phyloP scores from a whole-genome alignment of 1,140 invertebrate genomes.

The Leptonema lineaticorne region DNA sequence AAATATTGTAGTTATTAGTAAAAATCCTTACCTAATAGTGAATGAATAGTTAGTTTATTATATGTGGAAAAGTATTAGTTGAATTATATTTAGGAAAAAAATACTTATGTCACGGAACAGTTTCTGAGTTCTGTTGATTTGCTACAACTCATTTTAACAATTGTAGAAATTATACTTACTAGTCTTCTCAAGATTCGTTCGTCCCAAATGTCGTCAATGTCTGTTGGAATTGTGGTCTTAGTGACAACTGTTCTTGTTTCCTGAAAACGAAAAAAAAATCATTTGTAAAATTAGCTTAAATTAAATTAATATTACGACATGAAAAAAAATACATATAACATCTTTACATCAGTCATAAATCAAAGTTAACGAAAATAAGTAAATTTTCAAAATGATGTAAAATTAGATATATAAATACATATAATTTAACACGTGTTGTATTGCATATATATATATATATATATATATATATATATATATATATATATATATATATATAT shows the following conservation, averaged over 20 bases:
- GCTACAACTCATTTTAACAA: not conserved
- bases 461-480: no score
- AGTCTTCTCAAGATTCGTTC: conserved; percentile 67
- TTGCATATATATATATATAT: no score
- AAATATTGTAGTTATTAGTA: no score
- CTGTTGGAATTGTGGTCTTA: conserved; percentile 53
- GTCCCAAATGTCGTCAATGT: conserved; percentile 72
- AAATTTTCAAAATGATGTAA: not conserved
- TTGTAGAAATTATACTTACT: conserved; percentile 53
- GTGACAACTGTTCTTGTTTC: conserved; percentile 53
- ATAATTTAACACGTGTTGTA: not conserved
- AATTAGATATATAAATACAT: conserved; percentile 6
- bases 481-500: no score
- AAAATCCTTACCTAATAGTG: no score
- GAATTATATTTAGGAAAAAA: no score
- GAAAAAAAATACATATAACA: not conserved
- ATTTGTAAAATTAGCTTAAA: not conserved
- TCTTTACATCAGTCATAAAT: not conserved
- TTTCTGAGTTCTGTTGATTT: not conserved
- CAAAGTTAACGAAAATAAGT: not conserved
- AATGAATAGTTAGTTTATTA: no score
- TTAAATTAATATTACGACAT: not conserved
- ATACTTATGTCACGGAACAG: no score
- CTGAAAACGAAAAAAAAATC: conserved; percentile 45
- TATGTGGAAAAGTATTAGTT: no score